phyloP scores from a whole-genome alignment of 2,888 invertebrate genomes.

The Latheticus oryzae region DNA sequence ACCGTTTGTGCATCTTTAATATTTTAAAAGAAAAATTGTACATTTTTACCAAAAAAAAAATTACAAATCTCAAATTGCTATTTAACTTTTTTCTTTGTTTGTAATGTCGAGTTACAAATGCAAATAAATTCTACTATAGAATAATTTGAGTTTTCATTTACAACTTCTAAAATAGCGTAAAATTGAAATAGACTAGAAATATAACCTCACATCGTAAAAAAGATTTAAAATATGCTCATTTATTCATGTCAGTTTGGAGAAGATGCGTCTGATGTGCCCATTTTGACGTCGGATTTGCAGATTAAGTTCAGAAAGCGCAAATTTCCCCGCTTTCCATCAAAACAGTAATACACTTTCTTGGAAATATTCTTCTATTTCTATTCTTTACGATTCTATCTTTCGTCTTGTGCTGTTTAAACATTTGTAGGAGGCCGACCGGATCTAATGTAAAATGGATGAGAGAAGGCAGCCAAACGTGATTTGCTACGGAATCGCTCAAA shows the following conservation, averaged over 20 bases:
- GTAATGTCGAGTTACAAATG: no score
- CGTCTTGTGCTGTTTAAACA: slow-evolving; percentile 16
- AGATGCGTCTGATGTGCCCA: slow-evolving; percentile 6
- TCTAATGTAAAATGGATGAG: slow-evolving; percentile 33
- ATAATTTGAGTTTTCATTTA: no score
- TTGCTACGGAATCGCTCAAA: slow-evolving; percentile 22
- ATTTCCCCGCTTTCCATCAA: slow-evolving; percentile 8
- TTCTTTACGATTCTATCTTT: slow-evolving; percentile 19
- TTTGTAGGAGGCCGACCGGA: slow-evolving; percentile 24
- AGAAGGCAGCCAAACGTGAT: slow-evolving; percentile 19
- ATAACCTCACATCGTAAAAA: slow-evolving; percentile 1
- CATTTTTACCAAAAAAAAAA: no score
- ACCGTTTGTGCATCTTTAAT: no score
- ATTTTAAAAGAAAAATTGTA: no score
- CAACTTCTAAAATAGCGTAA: slow-evolving; percentile 1
- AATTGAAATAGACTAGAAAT: not conserved
- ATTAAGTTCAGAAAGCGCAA: slow-evolving; percentile 9
- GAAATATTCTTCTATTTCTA: slow-evolving; percentile 14
- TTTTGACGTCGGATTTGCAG: slow-evolving; percentile 15
- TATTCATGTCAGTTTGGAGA: slow-evolving; percentile 1
- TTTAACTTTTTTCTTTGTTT: no score
- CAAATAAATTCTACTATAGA: no score
- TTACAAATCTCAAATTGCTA: no score
- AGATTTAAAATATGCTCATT: slow-evolving; percentile 10
- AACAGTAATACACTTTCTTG: slow-evolving; percentile 19